A percentile compares a stretch with the other conserved stretches of the same genome.
Conservation (phyloP, 2,797 vertebrate species). For the Hoplostethus mediterraneus region DNA sequence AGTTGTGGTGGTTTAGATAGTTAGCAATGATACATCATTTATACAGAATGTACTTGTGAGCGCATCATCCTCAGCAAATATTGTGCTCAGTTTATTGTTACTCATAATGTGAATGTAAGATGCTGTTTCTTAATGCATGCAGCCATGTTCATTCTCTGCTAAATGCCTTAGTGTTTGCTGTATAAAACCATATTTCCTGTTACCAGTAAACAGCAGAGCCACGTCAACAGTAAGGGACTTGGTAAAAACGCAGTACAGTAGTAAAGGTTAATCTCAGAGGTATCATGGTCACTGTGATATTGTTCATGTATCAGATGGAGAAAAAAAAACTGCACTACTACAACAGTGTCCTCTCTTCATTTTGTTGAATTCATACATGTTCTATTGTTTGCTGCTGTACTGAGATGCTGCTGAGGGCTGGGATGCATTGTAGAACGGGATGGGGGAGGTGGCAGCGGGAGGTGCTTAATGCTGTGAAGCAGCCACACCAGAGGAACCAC, state of each 20-base stretch:
- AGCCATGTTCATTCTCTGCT: constrained; percentile 10
- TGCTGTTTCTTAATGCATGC: neutral
- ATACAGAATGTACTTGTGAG: neutral
- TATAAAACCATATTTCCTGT: constrained; percentile 54
- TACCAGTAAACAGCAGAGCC: constrained; percentile 15
- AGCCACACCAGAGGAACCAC: constrained; percentile 56
- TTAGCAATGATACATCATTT: neutral
- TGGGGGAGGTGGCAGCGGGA: constrained; percentile 57
- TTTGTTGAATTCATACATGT: no score
- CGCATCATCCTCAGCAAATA: constrained; percentile 8
- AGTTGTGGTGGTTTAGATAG: constrained; percentile 14
- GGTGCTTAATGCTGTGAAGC: constrained; percentile 24
- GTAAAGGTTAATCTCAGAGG: constrained; percentile 10
- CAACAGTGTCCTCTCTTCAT: neutral
- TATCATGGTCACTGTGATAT: neutral
- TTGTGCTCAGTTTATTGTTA: constrained; percentile 13
- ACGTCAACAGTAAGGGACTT: constrained; percentile 44
- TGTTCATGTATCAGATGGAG: neutral
- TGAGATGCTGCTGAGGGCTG: constrained; percentile 37
- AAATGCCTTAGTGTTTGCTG: constrained; percentile 14
- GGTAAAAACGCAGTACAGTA: constrained; percentile 9
- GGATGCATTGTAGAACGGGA: constrained; percentile 15
- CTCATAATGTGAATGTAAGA: constrained; percentile 11
- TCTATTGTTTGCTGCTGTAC: neutral
- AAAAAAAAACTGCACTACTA: neutral